Evolutionary conservation across 2,113 vertebrate genomes (phyloP).

Genomic region (Collichthys lucidus): DNA sequence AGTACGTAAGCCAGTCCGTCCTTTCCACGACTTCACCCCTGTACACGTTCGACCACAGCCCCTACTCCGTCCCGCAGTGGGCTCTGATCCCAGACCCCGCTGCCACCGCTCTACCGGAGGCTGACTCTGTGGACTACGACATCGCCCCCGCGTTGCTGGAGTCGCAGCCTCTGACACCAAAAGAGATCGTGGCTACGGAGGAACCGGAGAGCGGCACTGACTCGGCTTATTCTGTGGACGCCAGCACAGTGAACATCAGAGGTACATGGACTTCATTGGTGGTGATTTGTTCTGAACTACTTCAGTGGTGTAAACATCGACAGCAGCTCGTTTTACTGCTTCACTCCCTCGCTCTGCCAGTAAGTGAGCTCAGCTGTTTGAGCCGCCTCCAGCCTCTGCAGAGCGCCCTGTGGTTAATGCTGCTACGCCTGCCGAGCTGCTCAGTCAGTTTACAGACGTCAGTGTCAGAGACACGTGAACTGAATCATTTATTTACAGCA

Average conservation of each 20-base stretch:
- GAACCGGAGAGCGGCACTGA: conserved; percentile 40
- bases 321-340: not conserved
- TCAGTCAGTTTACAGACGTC: not conserved
- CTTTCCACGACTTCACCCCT: conserved; percentile 18
- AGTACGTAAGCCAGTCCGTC: not conserved
- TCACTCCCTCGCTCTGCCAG: not conserved
- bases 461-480: not conserved
- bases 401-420: not conserved
- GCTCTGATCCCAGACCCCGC: conserved; percentile 43
- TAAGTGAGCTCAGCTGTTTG: not conserved
- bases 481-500: too few relatives aligned
- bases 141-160: conserved; percentile 28
- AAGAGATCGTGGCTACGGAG: conserved; percentile 33
- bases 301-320: not conserved
- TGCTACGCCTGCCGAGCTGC: not conserved
- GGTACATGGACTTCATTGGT: conserved; percentile 59
- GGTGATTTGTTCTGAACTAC: not conserved
- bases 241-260: conserved; percentile 55
- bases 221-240: conserved; percentile 37
- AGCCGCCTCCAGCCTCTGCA: not conserved
- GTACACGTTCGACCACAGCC: conserved; percentile 47
- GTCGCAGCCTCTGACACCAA: conserved; percentile 14
- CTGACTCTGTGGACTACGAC: conserved; percentile 48
- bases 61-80: conserved; percentile 42
- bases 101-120: conserved; percentile 42